Evolutionary conservation across 2,113 vertebrate genomes (phyloP).

Genomic region (Kryptolebias marmoratus): DNA sequence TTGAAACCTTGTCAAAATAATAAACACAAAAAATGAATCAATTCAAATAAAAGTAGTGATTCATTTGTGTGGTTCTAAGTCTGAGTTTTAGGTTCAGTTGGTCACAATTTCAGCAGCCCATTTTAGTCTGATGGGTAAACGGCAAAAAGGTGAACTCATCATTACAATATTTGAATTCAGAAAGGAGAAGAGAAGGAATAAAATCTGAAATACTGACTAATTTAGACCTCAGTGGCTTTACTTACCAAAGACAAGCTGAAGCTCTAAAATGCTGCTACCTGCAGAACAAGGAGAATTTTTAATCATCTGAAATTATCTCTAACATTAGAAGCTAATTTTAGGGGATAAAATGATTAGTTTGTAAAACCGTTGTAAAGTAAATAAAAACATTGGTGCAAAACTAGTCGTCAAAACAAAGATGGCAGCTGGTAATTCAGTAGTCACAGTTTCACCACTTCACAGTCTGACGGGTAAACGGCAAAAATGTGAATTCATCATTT

Average conservation of each 20-base stretch:
- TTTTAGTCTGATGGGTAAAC: slow-evolving; percentile 78
- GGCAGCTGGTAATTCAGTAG: slow-evolving; percentile 1
- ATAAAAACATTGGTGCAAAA: not conserved
- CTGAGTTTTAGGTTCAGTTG: slow-evolving; percentile 57
- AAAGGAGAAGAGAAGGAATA: too few species aligned
- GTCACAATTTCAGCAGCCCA: slow-evolving; percentile 67
- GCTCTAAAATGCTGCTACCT: not conserved
- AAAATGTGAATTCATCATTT: slow-evolving; percentile 57
- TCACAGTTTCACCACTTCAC: slow-evolving; percentile 7
- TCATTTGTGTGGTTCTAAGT: not conserved
- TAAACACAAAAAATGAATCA: not conserved
- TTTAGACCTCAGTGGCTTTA: not conserved
- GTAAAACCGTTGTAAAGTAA: too few species aligned
- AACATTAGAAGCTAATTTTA: not conserved
- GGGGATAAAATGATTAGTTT: not conserved
- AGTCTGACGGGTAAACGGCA: slow-evolving; percentile 24
- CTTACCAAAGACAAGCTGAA: not conserved
- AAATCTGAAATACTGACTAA: not conserved
- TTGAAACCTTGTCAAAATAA: not conserved
- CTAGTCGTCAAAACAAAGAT: not conserved
- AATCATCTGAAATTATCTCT: not conserved
- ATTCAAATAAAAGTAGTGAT: not conserved
- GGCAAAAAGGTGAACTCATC: slow-evolving; percentile 71
- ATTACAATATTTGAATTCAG: slow-evolving; percentile 3
- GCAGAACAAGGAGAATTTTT: not conserved